Base-by-base conservation (phyloP, 2,888 invertebrate species). In the Ophraella communa region DNA sequence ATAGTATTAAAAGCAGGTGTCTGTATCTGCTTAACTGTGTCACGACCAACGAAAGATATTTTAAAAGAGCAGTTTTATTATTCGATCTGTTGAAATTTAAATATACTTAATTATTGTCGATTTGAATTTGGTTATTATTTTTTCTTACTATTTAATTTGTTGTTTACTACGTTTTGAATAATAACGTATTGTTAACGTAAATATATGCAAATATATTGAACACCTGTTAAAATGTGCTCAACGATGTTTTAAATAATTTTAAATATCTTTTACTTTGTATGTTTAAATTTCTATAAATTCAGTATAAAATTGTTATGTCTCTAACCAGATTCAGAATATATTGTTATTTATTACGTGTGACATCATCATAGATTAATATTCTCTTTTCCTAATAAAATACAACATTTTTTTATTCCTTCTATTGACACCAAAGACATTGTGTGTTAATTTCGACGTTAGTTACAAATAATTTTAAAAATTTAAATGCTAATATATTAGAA, bases 261-360 rank as follows among this genome's bases (percentile, higher is more conserved):
- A 14, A 39, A 14, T 14, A 39, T 39, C 17, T 14, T 5, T n/a
- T 39, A 39, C 4, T n/a, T 17, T 21, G 39, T 30, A 18, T 39
- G n/a, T 20, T 11, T 33, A 17, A 23, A 39, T 18, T 54, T 54
- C 39, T 54, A 54, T 54, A 39, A 54, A 54, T 42, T 54, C 27
- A 23, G 39, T 54, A 35, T 54, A 35, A 23, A 39, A 23, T 39
- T 4, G 39, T 39, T 54, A 24, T n/a, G 23, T 42, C 39, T 11
- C 39, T 54, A 54, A 54, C 20, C 23, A 17, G 54, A 39, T 39
- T 20, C 42, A 21, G 21, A 39, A 54, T 23, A 30, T 39, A 30
- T 21, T 54, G 39, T 39, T 39, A 42, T 39, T 39, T 21, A 54
- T 24, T 35, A 35, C 20, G 53, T 24, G n/a, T 53, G 53, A 53